A percentile compares a stretch with the other conserved stretches of the same genome.
Conservation (phyloP, 2,797 vertebrate species). For the Tenualosa ilisha region DNA sequence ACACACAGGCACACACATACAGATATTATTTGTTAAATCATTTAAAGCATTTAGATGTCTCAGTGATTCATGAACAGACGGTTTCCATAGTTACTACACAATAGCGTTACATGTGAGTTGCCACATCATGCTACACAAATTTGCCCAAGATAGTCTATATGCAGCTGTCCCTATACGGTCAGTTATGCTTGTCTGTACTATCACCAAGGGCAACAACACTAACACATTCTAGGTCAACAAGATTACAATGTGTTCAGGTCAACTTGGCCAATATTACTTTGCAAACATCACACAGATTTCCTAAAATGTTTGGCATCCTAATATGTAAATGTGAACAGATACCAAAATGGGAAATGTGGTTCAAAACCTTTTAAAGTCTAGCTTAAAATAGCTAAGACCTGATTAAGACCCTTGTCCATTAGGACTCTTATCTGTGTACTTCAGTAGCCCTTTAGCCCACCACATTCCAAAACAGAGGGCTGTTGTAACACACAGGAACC, state of each 20-base stretch:
- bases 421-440: not conserved
- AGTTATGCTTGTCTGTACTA: not conserved
- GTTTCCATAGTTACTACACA: not conserved
- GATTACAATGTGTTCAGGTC: not conserved
- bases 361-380: not conserved
- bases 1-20: too few relatives aligned
- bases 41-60: not conserved
- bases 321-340: not conserved
- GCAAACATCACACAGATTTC: not conserved
- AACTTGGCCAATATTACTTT: not conserved
- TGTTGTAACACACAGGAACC: not conserved
- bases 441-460: not conserved
- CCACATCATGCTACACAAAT: not conserved
- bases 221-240: not conserved
- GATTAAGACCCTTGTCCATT: too few relatives aligned
- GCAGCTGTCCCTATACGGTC: not conserved
- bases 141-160: not conserved
- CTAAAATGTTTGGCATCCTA: not conserved
- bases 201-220: not conserved
- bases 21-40: not conserved
- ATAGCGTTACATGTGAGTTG: not conserved
- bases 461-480: slow-evolving; percentile 15
- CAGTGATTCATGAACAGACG: not conserved
- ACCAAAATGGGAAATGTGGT: not conserved
- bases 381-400: too few relatives aligned